Evolutionary conservation across 2,113 vertebrate species (phyloP).

Genomic region (Laticauda colubrina): DNA sequence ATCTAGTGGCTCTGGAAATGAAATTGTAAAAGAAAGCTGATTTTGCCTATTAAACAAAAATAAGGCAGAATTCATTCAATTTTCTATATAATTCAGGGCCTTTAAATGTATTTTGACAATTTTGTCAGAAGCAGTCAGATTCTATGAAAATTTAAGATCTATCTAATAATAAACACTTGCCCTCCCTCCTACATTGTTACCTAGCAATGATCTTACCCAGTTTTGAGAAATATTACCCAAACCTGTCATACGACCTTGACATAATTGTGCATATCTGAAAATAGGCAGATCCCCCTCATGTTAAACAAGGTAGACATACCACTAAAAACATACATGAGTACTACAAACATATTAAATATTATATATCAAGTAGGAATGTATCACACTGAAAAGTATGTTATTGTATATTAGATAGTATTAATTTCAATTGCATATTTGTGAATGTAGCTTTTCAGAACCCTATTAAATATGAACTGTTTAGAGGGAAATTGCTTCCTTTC

Average conservation of each 20-base stretch:
- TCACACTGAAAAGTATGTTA: neutral
- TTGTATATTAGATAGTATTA: neutral
- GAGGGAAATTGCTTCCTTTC: neutral
- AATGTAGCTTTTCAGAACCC: neutral
- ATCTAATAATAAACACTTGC: neutral
- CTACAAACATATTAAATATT: neutral
- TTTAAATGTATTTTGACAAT: neutral
- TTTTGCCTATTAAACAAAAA: neutral
- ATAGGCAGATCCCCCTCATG: neutral
- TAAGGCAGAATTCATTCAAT: neutral
- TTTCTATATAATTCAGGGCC: neutral
- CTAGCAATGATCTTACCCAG: neutral
- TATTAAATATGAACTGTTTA: neutral
- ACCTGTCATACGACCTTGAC: neutral
- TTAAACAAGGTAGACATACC: neutral
- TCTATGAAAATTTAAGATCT: neutral
- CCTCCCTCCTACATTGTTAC: neutral
- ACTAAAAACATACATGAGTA: neutral
- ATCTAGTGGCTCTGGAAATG: neutral
- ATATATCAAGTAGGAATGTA: neutral
- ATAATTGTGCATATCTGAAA: neutral
- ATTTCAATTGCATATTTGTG: neutral
- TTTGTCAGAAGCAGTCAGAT: neutral
- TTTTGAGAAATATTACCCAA: neutral
- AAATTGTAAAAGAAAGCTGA: neutral